These are phyloP conservation scores for Hoplodrina ambigua DNA, from an alignment of 2,888 invertebrate genomes.

Conservation along the genomic window DNA sequence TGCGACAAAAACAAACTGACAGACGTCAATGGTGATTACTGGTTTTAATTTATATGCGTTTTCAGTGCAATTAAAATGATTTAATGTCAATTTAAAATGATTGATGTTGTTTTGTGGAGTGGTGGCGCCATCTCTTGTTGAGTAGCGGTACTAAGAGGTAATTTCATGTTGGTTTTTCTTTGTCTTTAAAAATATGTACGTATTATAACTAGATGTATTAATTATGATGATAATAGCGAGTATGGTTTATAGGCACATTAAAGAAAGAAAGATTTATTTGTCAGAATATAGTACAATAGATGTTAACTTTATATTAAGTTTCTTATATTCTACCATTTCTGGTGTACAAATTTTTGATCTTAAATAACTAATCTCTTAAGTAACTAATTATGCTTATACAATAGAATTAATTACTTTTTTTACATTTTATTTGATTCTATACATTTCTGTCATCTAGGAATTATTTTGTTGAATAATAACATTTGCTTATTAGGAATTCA, in stretches of 20 bases:
- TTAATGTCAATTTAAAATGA: conserved; percentile 59
- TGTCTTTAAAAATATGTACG: neutral
- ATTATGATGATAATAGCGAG: neutral
- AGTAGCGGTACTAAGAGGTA: conserved; percentile 72
- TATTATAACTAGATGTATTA: neutral
- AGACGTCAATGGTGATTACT: conserved; percentile 47
- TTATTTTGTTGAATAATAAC: too few relatives aligned
- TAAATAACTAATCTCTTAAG: too few relatives aligned
- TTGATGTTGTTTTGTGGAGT: conserved; percentile 23
- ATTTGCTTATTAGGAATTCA: too few relatives aligned
- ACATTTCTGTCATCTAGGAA: too few relatives aligned
- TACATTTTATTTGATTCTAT: too few relatives aligned
- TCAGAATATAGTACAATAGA: too few relatives aligned
- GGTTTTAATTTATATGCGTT: conserved; percentile 68
- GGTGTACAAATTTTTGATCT: too few relatives aligned
- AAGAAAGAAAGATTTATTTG: too few relatives aligned
- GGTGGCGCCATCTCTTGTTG: conserved; percentile 79
- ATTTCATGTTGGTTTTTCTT: neutral
- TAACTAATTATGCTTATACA: too few relatives aligned
- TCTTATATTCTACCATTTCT: too few relatives aligned
- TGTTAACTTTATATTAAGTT: too few relatives aligned
- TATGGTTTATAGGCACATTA: neutral
- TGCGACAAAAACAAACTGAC: conserved; percentile 56
- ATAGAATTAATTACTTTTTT: too few relatives aligned
- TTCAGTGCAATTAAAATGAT: conserved; percentile 76